These are phyloP conservation scores for Amblyraja radiata DNA, from an alignment of 2,797 vertebrate species.

Conservation along the genomic window DNA sequence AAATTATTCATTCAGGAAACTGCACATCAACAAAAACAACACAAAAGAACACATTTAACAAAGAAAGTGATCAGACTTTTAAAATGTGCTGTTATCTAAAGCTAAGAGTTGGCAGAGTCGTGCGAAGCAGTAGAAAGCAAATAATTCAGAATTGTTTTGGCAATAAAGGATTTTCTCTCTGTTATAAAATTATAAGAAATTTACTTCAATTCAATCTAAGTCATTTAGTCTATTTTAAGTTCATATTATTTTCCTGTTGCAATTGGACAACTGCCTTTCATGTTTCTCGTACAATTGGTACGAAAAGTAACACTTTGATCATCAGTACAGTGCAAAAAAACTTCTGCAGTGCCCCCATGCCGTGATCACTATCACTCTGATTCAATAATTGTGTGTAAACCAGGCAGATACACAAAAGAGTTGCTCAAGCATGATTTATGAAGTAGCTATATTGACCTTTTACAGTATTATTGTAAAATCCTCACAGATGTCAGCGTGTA, in stretches of 20 bases:
- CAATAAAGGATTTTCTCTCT: not conserved
- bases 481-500: constrained; percentile 41
- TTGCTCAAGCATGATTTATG: constrained; percentile 50
- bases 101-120: not conserved
- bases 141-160: constrained; percentile 4
- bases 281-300: not conserved
- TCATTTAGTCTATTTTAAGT: not conserved
- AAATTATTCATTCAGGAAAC: constrained; percentile 35
- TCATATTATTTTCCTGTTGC: not conserved
- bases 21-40: constrained; percentile 23
- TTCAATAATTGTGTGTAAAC: constrained; percentile 36
- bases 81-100: constrained; percentile 24
- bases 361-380: constrained; percentile 23
- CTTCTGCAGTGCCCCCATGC: constrained; percentile 2
- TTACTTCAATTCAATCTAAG: not conserved
- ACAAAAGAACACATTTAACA: constrained; percentile 29
- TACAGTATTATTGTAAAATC: constrained; percentile 49
- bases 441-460: constrained; percentile 51
- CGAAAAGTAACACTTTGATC: not conserved
- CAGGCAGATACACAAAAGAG: constrained; percentile 49
- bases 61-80: constrained; percentile 30
- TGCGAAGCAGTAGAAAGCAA: not conserved
- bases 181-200: not conserved
- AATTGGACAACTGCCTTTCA: not conserved
- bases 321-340: not conserved